These are phyloP conservation scores for Entomyzon cyanotis DNA, from an alignment of 2,113 vertebrate species.

Conservation along the genomic window DNA sequence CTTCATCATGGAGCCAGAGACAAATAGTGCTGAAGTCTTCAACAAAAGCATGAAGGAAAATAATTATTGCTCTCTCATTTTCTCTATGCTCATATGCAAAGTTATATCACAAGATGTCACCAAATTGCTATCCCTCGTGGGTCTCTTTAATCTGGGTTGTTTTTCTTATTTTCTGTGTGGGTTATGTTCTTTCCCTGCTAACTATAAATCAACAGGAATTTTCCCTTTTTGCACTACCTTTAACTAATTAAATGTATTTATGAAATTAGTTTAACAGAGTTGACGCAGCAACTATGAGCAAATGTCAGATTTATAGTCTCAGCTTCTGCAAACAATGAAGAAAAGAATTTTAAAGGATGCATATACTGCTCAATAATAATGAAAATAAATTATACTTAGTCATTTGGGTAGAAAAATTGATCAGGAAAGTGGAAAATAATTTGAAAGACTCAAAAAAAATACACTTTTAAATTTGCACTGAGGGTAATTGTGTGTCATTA, in stretches of 20 bases:
- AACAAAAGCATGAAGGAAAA: neutral
- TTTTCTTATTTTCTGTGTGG: neutral
- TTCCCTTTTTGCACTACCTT: neutral
- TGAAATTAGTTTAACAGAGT: neutral
- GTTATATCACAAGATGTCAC: neutral
- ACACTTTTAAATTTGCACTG: neutral
- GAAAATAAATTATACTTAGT: neutral
- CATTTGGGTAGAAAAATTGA: neutral
- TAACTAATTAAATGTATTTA: neutral
- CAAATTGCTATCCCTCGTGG: neutral
- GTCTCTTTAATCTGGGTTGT: neutral
- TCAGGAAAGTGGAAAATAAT: slow-evolving; percentile 16
- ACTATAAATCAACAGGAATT: neutral
- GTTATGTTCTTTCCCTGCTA: neutral
- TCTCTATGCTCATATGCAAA: neutral
- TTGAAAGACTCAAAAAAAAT: slow-evolving; percentile 11
- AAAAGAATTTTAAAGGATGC: neutral
- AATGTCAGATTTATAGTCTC: neutral
- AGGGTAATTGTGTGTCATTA: neutral
- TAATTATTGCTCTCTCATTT: neutral
- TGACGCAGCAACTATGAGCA: neutral
- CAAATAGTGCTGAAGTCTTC: neutral
- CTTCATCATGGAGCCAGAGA: neutral
- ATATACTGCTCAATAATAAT: neutral
- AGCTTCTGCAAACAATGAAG: neutral